Evolutionary conservation across 2,888 invertebrate species (phyloP).

Genomic region (Carcina quercana): DNA sequence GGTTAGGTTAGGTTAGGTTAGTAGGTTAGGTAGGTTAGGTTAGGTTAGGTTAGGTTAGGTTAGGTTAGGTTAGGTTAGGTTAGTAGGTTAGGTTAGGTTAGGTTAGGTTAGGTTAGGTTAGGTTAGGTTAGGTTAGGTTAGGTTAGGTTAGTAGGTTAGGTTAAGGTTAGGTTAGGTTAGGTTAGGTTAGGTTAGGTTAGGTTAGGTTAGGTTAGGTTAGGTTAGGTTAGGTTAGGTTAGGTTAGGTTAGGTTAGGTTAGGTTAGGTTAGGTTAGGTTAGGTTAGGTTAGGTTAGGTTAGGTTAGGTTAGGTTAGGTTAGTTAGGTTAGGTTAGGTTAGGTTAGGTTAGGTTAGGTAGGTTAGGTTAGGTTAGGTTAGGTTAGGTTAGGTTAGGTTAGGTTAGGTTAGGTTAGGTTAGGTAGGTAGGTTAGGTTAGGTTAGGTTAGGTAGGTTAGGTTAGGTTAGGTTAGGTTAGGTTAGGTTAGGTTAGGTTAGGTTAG

Average conservation of each 20-base stretch:
- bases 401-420: constrained; percentile 7
- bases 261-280: constrained; percentile 11
- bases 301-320: constrained; percentile 8
- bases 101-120: constrained; percentile 7
- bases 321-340: constrained; percentile 11
- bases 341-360: constrained; percentile 10
- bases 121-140: constrained; percentile 18
- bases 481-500: constrained; percentile 7
- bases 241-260: constrained; percentile 9
- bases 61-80: constrained; percentile 18
- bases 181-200: constrained; percentile 20
- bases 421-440: constrained; percentile 9
- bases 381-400: constrained; percentile 11
- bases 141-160: constrained; percentile 17
- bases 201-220: constrained; percentile 19
- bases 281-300: constrained; percentile 10
- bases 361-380: constrained; percentile 12
- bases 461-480: constrained; percentile 7
- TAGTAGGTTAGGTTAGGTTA: constrained; percentile 1
- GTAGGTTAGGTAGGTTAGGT: too few relatives aligned
- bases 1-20: constrained; percentile 20
- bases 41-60: constrained; percentile 16
- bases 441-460: constrained; percentile 8
- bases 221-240: constrained; percentile 15
- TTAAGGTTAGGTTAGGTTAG: constrained; percentile 16